A percentile compares a stretch with the other conserved stretches of the same genome.
phyloP scores from a whole-genome alignment of 2,888 invertebrate genomes.

The Pseudococcus jackbeardsleyi region DNA sequence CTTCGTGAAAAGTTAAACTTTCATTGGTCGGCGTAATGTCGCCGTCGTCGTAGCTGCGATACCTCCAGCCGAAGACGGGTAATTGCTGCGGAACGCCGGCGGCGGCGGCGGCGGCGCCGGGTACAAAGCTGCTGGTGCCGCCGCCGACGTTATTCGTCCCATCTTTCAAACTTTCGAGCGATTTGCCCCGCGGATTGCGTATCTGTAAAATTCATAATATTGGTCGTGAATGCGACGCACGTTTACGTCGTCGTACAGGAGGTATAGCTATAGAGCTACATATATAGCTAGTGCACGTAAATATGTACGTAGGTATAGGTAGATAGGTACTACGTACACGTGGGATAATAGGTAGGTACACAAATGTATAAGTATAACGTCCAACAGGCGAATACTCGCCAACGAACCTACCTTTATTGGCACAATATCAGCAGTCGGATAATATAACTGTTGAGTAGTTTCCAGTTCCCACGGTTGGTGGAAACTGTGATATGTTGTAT shows the following conservation, averaged over 20 bases:
- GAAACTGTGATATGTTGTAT: conserved; percentile 74
- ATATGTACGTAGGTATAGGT: no score
- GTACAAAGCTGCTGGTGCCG: conserved; percentile 69
- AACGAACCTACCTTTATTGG: conserved; percentile 73
- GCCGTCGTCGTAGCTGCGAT: conserved; percentile 86
- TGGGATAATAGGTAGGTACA: no score
- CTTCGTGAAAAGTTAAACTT: conserved; percentile 71
- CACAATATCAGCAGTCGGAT: conserved; percentile 72
- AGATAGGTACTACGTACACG: no score
- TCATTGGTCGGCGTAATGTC: conserved; percentile 93
- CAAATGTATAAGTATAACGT: no score
- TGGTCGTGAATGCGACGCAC: no score
- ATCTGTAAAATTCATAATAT: conserved; percentile 74
- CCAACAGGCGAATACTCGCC: background rate
- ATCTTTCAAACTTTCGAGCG: conserved; percentile 87
- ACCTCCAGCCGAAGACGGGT: conserved; percentile 66
- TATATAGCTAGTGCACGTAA: no score
- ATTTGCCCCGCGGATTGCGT: conserved; percentile 83
- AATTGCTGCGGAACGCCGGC: conserved; percentile 66
- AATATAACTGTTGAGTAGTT: conserved; percentile 73
- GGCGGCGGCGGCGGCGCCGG: no score
- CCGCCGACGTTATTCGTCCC: conserved; percentile 74
- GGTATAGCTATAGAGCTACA: no score
- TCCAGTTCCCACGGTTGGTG: conserved; percentile 81
- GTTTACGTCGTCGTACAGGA: no score